These are phyloP conservation scores for Congeria kusceri DNA, from an alignment of 2,888 invertebrate species.

Conservation along the genomic window DNA sequence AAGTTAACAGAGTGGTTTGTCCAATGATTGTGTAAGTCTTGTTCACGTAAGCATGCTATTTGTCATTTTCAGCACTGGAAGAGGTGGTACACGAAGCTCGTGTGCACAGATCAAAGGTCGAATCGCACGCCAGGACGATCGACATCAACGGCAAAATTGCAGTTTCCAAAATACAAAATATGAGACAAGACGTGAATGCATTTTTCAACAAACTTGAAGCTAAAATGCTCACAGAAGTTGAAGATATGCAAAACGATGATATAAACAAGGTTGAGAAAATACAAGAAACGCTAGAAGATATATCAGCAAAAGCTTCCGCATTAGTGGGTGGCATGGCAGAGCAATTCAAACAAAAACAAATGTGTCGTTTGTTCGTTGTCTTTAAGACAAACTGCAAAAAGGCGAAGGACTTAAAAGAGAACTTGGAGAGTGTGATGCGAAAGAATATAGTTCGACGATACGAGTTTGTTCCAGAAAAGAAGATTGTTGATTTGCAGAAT, in stretches of 20 bases:
- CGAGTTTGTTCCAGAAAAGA: constrained; percentile 1
- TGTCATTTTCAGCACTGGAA: too few species aligned
- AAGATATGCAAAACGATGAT: not conserved
- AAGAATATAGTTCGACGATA: constrained; percentile 3
- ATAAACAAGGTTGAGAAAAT: not conserved
- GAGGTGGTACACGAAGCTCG: too few species aligned
- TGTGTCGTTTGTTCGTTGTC: not conserved
- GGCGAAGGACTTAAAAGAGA: not conserved
- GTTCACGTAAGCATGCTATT: too few species aligned
- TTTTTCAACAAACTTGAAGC: constrained; percentile 1
- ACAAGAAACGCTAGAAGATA: not conserved
- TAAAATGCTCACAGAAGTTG: not conserved
- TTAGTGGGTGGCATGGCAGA: not conserved
- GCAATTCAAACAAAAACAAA: not conserved
- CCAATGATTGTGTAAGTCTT: too few species aligned
- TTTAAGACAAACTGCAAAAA: not conserved
- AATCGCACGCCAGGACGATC: not conserved
- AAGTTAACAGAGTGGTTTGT: too few species aligned
- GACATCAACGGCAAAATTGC: constrained; percentile 4
- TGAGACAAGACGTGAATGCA: not conserved
- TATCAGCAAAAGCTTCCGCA: not conserved
- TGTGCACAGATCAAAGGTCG: too few species aligned
- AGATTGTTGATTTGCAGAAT: not conserved
- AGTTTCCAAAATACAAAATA: not conserved
- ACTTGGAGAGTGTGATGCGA: not conserved